These are phyloP conservation scores for Astreopora myriophthalma DNA, from an alignment of 64 coral and sea anemone genomes.

Conservation along the genomic window DNA sequence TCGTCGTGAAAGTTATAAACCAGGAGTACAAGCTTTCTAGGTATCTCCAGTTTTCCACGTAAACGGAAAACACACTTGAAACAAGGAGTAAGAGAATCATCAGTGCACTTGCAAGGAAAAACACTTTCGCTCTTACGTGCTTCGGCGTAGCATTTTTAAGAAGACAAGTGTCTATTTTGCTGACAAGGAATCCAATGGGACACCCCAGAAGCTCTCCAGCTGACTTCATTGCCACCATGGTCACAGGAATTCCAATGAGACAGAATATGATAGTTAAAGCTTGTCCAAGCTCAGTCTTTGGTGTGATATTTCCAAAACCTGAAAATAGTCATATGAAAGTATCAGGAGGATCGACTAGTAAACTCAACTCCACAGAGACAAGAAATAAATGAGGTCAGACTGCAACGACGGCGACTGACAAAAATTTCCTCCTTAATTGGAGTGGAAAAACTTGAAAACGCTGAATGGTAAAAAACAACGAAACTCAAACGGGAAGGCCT, in stretches of 20 bases:
- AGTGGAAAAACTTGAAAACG: too few relatives aligned
- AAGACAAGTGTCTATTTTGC: not conserved
- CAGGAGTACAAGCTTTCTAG: not conserved
- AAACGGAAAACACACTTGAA: not conserved
- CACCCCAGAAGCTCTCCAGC: conserved; percentile 16
- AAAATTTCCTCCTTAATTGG: too few relatives aligned
- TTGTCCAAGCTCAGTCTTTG: conserved; percentile 12
- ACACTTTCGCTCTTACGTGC: not conserved
- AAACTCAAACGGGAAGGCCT: too few relatives aligned
- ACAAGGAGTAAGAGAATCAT: not conserved
- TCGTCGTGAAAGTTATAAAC: conserved; percentile 17
- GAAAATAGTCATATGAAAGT: too few relatives aligned
- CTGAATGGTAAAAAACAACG: too few relatives aligned
- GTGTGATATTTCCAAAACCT: conserved; percentile 64
- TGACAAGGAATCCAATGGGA: not conserved
- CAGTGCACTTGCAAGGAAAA: not conserved
- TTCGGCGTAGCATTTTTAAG: not conserved
- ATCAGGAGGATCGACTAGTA: too few relatives aligned
- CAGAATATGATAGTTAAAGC: conserved; percentile 25
- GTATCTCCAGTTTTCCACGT: not conserved
- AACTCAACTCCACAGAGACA: too few relatives aligned
- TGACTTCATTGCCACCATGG: conserved; percentile 49
- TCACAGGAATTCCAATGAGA: conserved; percentile 26
- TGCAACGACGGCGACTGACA: too few relatives aligned
- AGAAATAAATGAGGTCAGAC: too few relatives aligned